A percentile compares a stretch with the other conserved stretches of the same genome.
These are phyloP conservation scores for Rhabdomys pumilio DNA, from an alignment of 2,797 vertebrate species.

Conservation along the genomic window DNA sequence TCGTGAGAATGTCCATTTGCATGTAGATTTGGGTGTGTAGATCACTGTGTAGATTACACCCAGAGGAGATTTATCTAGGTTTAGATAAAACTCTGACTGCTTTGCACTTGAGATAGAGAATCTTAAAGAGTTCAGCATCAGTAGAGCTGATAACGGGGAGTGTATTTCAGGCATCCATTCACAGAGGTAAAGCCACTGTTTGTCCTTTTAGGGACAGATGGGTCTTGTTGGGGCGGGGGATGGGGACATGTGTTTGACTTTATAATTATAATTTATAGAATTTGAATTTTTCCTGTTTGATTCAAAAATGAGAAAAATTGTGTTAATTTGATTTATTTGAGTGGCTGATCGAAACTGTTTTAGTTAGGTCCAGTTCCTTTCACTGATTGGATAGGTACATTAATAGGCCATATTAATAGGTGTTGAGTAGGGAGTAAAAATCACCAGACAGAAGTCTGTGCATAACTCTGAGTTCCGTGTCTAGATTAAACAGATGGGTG, in stretches of 20 bases:
- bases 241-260: constrained; percentile 17
- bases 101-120: constrained; percentile 89
- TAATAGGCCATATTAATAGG: neutral
- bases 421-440: neutral
- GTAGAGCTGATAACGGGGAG: constrained; percentile 87
- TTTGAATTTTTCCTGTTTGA: neutral
- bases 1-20: constrained; percentile 90
- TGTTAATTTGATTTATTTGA: constrained; percentile 17
- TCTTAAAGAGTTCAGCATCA: constrained; percentile 86
- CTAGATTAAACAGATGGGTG: neutral
- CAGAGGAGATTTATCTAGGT: constrained; percentile 93
- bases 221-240: constrained; percentile 60
- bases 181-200: constrained; percentile 85
- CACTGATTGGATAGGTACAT: neutral
- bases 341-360: neutral
- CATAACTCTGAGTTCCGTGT: neutral
- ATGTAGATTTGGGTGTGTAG: constrained; percentile 93
- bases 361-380: neutral
- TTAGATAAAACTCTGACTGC: constrained; percentile 89
- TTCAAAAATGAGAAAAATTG: neutral
- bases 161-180: constrained; percentile 86
- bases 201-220: constrained; percentile 85
- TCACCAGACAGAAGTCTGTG: neutral
- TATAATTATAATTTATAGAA: constrained; percentile 38
- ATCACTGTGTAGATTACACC: constrained; percentile 91